A percentile compares a stretch with the other conserved stretches of the same genome.
Evolutionary conservation across 1,140 invertebrate genomes (phyloP).

Genomic region (Colletes latitarsis): DNA sequence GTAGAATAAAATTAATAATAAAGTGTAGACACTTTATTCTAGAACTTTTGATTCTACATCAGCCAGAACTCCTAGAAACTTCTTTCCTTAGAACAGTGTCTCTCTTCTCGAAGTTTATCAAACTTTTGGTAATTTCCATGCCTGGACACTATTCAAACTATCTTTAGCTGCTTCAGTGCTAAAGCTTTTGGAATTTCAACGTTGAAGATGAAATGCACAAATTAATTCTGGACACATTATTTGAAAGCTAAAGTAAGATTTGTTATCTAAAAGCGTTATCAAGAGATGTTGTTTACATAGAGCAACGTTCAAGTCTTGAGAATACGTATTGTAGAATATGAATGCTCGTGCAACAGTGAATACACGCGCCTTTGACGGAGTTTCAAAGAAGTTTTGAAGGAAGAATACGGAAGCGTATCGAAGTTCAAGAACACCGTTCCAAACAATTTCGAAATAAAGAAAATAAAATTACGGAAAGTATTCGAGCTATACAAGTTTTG

Average conservation of each 20-base stretch:
- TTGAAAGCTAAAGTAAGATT: not conserved
- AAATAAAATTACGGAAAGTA: too few relatives aligned
- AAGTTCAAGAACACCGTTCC: too few relatives aligned
- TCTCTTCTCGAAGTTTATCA: not conserved
- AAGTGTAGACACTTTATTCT: not conserved
- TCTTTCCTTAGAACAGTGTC: not conserved
- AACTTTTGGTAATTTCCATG: not conserved
- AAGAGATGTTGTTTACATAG: too few relatives aligned
- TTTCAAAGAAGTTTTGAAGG: not conserved
- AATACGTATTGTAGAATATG: too few relatives aligned
- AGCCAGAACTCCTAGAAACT: not conserved
- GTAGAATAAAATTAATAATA: not conserved
- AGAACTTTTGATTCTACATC: constrained; percentile 9
- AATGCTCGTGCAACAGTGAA: too few relatives aligned
- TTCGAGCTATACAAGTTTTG: too few relatives aligned
- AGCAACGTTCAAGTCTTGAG: too few relatives aligned
- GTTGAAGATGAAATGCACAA: too few relatives aligned
- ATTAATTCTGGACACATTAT: not conserved
- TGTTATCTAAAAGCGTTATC: too few relatives aligned
- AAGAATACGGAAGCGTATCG: not conserved
- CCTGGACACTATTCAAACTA: not conserved
- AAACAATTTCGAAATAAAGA: too few relatives aligned
- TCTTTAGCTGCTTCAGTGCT: not conserved
- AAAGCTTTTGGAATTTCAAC: too few relatives aligned
- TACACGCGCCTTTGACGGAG: too few relatives aligned